phyloP scores from a whole-genome alignment of 2,113 vertebrate genomes.

The Cynopterus brachyotis region DNA sequence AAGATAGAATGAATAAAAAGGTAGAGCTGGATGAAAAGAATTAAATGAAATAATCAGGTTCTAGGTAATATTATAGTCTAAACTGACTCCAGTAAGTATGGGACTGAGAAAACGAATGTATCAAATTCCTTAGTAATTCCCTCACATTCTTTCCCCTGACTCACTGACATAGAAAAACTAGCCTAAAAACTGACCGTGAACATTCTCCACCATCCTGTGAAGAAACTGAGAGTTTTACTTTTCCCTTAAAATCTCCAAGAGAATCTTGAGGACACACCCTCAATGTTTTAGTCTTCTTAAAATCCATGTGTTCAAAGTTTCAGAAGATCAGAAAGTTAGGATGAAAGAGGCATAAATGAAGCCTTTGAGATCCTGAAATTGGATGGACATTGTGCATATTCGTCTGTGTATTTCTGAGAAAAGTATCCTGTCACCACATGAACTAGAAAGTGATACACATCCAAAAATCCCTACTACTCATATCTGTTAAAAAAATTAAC shows the following conservation, averaged over 20 bases:
- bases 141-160: not conserved
- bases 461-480: not conserved
- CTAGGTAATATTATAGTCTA: not conserved
- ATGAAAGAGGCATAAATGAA: not conserved
- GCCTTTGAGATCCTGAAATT: not conserved
- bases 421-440: not conserved
- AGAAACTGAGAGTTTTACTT: not conserved
- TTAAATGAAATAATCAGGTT: not conserved
- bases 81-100: not conserved
- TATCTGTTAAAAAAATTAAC: not conserved
- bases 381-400: not conserved
- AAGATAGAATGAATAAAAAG: not conserved
- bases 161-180: not conserved
- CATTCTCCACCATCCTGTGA: not conserved
- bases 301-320: not conserved
- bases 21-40: not conserved
- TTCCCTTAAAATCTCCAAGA: not conserved
- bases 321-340: not conserved
- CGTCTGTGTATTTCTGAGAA: not conserved
- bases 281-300: not conserved
- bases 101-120: not conserved
- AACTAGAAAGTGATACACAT: not conserved
- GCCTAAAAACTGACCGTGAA: not conserved
- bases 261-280: not conserved
- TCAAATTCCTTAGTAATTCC: not conserved